Evolutionary conservation across 2,113 vertebrate species (phyloP).

Genomic region (Proterorhinus semilunaris): DNA sequence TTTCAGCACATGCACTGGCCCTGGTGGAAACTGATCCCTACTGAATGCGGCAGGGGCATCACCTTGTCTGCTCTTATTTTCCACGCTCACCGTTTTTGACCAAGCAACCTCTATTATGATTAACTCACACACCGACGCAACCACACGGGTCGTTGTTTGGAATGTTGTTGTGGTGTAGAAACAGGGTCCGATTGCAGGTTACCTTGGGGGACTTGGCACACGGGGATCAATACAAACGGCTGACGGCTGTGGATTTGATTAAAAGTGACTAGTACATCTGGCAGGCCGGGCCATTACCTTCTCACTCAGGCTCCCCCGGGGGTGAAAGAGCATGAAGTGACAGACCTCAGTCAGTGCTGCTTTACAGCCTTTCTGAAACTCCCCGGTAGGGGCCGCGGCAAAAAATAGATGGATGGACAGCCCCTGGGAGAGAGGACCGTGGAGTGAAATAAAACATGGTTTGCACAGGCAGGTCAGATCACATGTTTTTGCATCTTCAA

Average conservation of each 20-base stretch:
- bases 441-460: conserved; percentile 42
- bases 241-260: conserved; percentile 80
- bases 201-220: conserved; percentile 60
- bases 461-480: conserved; percentile 17
- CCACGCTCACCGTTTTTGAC: conserved; percentile 39
- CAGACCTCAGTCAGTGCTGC: conserved; percentile 75
- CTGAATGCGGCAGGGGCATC: conserved; percentile 14
- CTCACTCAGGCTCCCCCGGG: conserved; percentile 68
- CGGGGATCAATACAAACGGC: conserved; percentile 75
- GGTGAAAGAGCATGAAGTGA: conserved; percentile 77
- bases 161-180: conserved; percentile 69
- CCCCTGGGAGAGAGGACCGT: conserved; percentile 34
- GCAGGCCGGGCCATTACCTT: conserved; percentile 77
- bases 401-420: conserved; percentile 59
- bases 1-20: background rate
- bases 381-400: conserved; percentile 64
- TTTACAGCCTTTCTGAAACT: conserved; percentile 75
- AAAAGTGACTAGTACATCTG: conserved; percentile 84
- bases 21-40: conserved; percentile 17
- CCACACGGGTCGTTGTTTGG: conserved; percentile 66
- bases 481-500: conserved; percentile 9
- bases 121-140: conserved; percentile 56
- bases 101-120: conserved; percentile 60
- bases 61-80: conserved; percentile 59
- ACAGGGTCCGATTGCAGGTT: conserved; percentile 55